Percentiles rank a stretch among this genome's conserved stretches.
These are phyloP conservation scores for Melipona quadrifasciata DNA, from an alignment of 1,140 invertebrate genomes.

Conservation along the genomic window DNA sequence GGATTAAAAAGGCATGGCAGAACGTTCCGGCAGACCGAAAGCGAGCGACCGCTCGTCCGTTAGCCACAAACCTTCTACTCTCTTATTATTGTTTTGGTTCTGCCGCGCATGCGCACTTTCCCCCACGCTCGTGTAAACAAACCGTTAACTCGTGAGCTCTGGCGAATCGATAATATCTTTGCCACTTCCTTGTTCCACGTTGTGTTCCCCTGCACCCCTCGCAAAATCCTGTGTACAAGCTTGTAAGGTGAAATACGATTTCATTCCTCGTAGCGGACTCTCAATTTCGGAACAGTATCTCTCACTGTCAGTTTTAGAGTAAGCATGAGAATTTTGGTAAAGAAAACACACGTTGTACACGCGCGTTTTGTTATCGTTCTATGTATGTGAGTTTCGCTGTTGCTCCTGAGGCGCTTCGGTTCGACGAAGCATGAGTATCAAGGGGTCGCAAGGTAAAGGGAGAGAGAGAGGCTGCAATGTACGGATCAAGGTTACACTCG, in stretches of 20 bases:
- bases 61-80: slow-evolving; percentile 79
- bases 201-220: slow-evolving; percentile 22
- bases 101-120: slow-evolving; percentile 76
- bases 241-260: background rate
- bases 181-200: slow-evolving; percentile 54
- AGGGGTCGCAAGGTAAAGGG: slow-evolving; percentile 52
- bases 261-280: background rate
- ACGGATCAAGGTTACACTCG: slow-evolving; percentile 77
- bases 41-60: slow-evolving; percentile 61
- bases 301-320: background rate
- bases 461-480: slow-evolving; percentile 65
- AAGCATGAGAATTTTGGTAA: background rate
- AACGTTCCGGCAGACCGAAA: slow-evolving; percentile 12
- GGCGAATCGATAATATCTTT: slow-evolving; percentile 79
- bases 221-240: background rate
- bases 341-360: background rate
- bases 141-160: slow-evolving; percentile 80
- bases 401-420: background rate
- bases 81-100: slow-evolving; percentile 81
- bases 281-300: background rate
- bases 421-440: slow-evolving; percentile 25
- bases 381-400: background rate
- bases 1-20: background rate
- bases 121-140: slow-evolving; percentile 78
- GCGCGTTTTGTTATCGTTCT: background rate